Evolutionary conservation across 2,888 invertebrate genomes (phyloP), one percentile per base, ranked within the genome.

Genomic region (Sclerodermus sp.): DNA sequence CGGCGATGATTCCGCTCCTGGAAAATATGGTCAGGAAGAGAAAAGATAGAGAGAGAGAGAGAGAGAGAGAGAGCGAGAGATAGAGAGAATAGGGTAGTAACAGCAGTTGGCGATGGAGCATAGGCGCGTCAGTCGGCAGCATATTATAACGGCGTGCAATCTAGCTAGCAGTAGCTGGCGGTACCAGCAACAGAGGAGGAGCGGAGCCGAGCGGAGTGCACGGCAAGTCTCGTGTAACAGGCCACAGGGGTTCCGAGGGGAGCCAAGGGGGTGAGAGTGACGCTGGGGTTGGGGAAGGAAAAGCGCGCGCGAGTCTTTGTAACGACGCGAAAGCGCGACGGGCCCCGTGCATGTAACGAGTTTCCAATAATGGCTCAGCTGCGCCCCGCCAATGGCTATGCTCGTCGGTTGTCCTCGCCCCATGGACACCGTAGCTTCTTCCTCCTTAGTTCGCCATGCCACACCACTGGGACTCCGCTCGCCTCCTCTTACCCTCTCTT

Each of bases 351-450:
- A 71, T 71, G 75, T 76, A 76, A 76, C 76, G 76, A 76, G 74
- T 76, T 76, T 76, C 76, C 76, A 74, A 76, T 76, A 76, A 76
- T 75, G 76, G 74, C 68, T 74, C 74, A 71, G 74, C 74, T 74
- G 73, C 69, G 71, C 68, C 55, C 58, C 60, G 55, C 64, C 62
- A 62, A 62, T 64, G 64, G 64, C 60, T 50, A 40, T 50, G 30
- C 43, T 51, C 58, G 52, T 47, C n/a, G n/a, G 10, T n/a, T 13
- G 6, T 8, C 42, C 5, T 8, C 29, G 29, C 42, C n/a, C 13
- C 23, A 23, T 8, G 23, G 23, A 23, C 23, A 23, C 23, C 8
- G 8, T 3, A 5, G 23, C 23, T 23, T n/a, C 29, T n/a, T 5
- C 30, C 23, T 10, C 10, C 18, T 23, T n/a, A 14, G 6, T 13